Evolutionary conservation across 2,888 invertebrate genomes (phyloP).

Genomic region (Dryococelus australis): DNA sequence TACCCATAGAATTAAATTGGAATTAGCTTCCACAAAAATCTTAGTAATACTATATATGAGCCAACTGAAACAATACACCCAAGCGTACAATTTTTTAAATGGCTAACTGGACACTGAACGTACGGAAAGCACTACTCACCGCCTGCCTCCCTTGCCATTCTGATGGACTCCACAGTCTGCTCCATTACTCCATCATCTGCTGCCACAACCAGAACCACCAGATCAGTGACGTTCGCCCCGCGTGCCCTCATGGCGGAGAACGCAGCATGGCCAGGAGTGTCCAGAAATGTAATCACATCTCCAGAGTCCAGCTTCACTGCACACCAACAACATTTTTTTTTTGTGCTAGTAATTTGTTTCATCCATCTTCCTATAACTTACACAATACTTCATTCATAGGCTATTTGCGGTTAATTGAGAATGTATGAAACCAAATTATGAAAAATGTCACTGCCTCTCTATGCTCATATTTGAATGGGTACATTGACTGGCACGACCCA

Average conservation of each 20-base stretch:
- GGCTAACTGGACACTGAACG: no score
- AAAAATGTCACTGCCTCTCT: no score
- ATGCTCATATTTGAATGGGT: no score
- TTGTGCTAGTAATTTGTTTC: background rate
- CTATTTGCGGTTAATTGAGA: no score
- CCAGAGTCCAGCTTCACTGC: conserved; percentile 72
- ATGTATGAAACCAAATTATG: no score
- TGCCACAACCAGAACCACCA: conserved; percentile 95
- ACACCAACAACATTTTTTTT: conserved; percentile 36
- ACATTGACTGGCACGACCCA: no score
- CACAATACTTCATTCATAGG: background rate
- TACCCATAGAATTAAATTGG: no score
- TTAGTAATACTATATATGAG: no score
- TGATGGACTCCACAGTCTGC: conserved; percentile 92
- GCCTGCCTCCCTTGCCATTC: conserved; percentile 80
- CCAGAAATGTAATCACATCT: conserved; percentile 89
- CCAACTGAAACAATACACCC: no score
- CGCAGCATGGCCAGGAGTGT: conserved; percentile 99
- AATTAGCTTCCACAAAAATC: no score
- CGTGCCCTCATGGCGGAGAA: conserved; percentile 92
- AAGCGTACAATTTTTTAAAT: no score
- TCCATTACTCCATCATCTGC: conserved; percentile 99
- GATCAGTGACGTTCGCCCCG: conserved; percentile 93
- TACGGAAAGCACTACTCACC: conserved; percentile 58
- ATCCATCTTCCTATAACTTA: background rate